These are phyloP conservation scores for Orchesella cincta DNA, from an alignment of 1,140 invertebrate genomes.

Conservation along the genomic window DNA sequence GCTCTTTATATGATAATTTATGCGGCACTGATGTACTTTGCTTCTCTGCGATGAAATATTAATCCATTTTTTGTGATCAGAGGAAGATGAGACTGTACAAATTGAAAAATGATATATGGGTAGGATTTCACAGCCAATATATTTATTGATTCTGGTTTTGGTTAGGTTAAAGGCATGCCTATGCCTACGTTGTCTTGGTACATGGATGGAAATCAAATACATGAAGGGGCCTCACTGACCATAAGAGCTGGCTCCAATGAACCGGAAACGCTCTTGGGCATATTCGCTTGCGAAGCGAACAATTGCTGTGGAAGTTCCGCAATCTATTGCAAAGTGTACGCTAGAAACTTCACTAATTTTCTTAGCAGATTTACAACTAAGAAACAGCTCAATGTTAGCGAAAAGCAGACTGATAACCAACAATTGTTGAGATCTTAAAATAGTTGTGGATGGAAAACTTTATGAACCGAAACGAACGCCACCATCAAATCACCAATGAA, in stretches of 20 bases:
- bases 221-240: slow-evolving; percentile 25
- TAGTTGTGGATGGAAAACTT: not conserved
- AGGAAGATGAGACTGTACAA: not conserved
- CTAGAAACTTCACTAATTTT: slow-evolving; percentile 26
- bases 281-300: slow-evolving; percentile 32
- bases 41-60: not conserved
- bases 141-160: not conserved
- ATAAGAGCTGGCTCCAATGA: slow-evolving; percentile 29
- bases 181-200: slow-evolving; percentile 30
- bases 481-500: not conserved
- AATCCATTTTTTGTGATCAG: not conserved
- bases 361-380: slow-evolving; percentile 12
- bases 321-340: slow-evolving; percentile 37
- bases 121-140: not conserved
- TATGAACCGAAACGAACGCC: not conserved
- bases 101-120: not conserved
- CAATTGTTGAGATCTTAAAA: not conserved
- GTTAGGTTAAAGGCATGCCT: slow-evolving; percentile 27
- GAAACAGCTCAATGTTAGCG: not conserved
- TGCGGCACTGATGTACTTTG: not conserved
- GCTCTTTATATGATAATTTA: not conserved
- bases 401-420: not conserved
- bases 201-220: slow-evolving; percentile 23
- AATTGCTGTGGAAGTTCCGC: slow-evolving; percentile 32
- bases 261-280: slow-evolving; percentile 22